These are phyloP conservation scores for Rhabdornis inornatus DNA, from an alignment of 2,113 vertebrate species.

Conservation along the genomic window DNA sequence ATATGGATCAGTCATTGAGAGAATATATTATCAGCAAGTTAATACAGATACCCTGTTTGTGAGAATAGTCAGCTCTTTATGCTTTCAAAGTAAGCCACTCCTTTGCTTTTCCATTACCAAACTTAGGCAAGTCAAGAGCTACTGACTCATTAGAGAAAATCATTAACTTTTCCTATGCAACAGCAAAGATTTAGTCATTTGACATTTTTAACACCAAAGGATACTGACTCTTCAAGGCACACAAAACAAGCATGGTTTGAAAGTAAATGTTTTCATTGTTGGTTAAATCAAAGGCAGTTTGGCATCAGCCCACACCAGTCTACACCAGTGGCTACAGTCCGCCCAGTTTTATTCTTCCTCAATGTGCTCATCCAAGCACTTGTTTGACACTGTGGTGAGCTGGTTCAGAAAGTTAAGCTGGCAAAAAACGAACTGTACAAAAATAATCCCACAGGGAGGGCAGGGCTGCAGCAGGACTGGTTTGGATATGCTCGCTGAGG, in stretches of 20 bases:
- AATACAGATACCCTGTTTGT: neutral
- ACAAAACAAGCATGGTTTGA: constrained; percentile 1
- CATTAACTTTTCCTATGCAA: constrained; percentile 41
- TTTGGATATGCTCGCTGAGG: neutral
- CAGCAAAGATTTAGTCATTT: constrained; percentile 57
- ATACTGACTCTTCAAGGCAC: constrained; percentile 16
- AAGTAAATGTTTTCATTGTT: neutral
- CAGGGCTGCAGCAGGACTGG: neutral
- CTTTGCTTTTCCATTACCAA: constrained; percentile 33
- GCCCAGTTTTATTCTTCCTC: neutral
- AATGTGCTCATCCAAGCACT: neutral
- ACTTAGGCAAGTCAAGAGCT: constrained; percentile 41
- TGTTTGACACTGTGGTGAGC: neutral
- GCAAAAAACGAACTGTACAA: neutral
- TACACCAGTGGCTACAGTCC: neutral
- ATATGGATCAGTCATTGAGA: neutral
- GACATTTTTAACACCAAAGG: constrained; percentile 52
- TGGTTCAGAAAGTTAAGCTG: neutral
- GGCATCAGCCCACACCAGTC: neutral
- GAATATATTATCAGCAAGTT: neutral
- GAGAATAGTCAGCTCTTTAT: neutral
- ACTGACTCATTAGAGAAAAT: constrained; percentile 57
- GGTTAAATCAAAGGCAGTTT: neutral
- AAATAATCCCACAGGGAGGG: constrained; percentile 52
- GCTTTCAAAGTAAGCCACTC: neutral